Percentiles rank a stretch among this genome's conserved stretches.
Conservation (phyloP, 2,888 invertebrate genomes). For the Germaria angustata region DNA sequence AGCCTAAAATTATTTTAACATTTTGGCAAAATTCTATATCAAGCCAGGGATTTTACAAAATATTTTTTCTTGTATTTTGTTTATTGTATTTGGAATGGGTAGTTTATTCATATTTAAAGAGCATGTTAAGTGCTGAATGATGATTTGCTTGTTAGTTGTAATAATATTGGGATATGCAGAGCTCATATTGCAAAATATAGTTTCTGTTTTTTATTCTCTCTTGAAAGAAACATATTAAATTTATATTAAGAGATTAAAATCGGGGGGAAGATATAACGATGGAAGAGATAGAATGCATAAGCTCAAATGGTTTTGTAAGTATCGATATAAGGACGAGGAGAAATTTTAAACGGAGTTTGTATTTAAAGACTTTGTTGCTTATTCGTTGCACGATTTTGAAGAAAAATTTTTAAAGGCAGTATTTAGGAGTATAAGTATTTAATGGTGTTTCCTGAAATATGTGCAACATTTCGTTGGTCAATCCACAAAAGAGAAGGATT, state of each 20-base stretch:
- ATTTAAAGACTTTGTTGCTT: no score
- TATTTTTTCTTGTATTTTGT: neutral
- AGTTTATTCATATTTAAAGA: slow-evolving; percentile 67
- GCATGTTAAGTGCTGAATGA: slow-evolving; percentile 66
- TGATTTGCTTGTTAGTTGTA: slow-evolving; percentile 66
- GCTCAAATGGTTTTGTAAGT: neutral
- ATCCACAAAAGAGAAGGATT: no score
- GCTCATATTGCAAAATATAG: slow-evolving; percentile 18
- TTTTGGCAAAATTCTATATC: slow-evolving; percentile 34
- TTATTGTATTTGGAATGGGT: slow-evolving; percentile 32
- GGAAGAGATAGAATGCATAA: neutral
- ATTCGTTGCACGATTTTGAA: no score
- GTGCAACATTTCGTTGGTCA: no score
- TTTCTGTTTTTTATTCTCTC: neutral
- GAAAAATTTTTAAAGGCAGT: no score
- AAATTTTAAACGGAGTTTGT: no score
- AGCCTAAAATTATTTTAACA: slow-evolving; percentile 55
- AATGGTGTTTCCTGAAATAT: no score
- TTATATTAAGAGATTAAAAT: slow-evolving; percentile 49
- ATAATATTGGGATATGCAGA: slow-evolving; percentile 42
- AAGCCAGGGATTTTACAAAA: slow-evolving; percentile 14
- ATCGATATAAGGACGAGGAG: neutral
- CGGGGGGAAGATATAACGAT: neutral
- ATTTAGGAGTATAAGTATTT: no score
- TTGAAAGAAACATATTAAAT: slow-evolving; percentile 14